Percentiles rank a stretch among this genome's conserved stretches.
Conservation (phyloP, 2,888 invertebrate species). For the Sepiola atlantica region DNA sequence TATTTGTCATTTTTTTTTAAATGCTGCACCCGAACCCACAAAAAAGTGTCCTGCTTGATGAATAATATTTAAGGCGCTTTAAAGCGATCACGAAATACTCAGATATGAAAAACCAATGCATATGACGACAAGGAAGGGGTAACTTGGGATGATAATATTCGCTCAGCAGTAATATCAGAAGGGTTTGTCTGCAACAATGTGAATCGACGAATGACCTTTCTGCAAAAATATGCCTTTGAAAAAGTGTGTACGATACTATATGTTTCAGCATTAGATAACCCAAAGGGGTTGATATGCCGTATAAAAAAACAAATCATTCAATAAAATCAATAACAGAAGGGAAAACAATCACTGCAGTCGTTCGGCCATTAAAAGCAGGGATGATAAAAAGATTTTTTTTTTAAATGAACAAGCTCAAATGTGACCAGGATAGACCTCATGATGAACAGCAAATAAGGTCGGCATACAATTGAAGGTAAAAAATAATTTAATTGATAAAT, state of each 20-base stretch:
- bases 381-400: neutral
- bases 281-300: too few species aligned
- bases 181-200: too few species aligned
- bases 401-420: neutral
- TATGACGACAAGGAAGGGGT: neutral
- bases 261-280: too few species aligned
- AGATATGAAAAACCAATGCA: neutral
- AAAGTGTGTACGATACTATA: too few species aligned
- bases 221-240: too few species aligned
- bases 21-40: neutral
- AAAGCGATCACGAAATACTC: conserved; percentile 19
- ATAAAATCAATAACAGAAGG: too few species aligned
- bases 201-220: too few species aligned
- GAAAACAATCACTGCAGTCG: neutral
- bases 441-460: conserved; percentile 32
- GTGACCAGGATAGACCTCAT: conserved; percentile 12
- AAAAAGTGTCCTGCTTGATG: neutral
- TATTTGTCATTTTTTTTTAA: neutral
- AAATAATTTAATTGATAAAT: neutral
- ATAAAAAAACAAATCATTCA: too few species aligned
- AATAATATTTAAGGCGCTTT: neutral
- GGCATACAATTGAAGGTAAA: neutral
- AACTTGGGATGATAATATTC: neutral
- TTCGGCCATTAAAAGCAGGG: neutral
- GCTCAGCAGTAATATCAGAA: conserved; percentile 32